Percentiles rank a stretch among this genome's conserved stretches.
phyloP scores from a whole-genome alignment of 53 echinoderm and acorn worm genomes.

The Temnopleurus reevesii region DNA sequence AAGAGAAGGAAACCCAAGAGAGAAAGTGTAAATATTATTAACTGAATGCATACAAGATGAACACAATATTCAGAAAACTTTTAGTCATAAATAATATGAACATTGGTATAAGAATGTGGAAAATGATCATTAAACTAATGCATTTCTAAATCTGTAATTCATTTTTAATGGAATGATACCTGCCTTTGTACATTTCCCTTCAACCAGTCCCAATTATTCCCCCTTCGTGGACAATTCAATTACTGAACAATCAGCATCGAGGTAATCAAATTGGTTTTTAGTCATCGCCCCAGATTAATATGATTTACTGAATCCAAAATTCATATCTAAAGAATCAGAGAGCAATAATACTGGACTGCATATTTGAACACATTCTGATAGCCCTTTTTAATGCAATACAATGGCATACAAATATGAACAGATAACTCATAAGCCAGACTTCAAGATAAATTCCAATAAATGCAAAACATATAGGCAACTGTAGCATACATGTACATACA shows the following conservation, averaged over 20 bases:
- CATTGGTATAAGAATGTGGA: too few relatives aligned
- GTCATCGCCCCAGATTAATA: background rate
- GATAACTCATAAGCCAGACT: background rate
- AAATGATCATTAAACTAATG: background rate
- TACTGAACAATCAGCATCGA: background rate
- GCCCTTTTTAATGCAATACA: background rate
- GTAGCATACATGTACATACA: too few relatives aligned
- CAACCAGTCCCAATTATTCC: background rate
- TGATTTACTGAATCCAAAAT: background rate
- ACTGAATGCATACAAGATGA: background rate
- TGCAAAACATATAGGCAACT: too few relatives aligned
- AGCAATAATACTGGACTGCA: background rate
- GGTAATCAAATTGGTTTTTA: conserved; percentile 1
- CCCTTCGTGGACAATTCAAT: background rate
- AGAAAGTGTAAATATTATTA: background rate
- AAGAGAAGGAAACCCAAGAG: background rate
- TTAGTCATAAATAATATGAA: background rate
- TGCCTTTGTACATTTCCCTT: background rate
- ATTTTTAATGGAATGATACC: background rate
- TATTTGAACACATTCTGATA: background rate
- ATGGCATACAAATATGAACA: background rate
- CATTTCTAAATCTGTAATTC: background rate
- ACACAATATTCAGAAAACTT: background rate
- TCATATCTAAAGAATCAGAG: background rate
- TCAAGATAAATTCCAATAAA: background rate